Conservation (phyloP, 2,888 invertebrate species). For the Phaonia tiefii region DNA sequence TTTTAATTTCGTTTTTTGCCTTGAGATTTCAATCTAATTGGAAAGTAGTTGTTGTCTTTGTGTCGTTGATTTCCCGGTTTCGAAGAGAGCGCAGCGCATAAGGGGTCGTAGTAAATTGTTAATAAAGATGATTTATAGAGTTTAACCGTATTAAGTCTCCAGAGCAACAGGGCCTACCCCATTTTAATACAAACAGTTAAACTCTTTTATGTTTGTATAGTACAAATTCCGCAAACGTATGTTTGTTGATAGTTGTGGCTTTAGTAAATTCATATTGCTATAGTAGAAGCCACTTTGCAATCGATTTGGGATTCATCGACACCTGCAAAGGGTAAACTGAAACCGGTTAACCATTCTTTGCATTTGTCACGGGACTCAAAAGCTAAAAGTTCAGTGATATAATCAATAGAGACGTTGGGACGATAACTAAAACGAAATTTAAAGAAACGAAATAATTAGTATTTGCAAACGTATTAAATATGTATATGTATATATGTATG, state of each 20-base stretch:
- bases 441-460: no score
- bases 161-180: not conserved
- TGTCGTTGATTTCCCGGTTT: constrained; percentile 21
- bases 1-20: not conserved
- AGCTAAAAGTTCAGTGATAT: constrained; percentile 93
- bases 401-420: constrained; percentile 92
- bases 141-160: constrained; percentile 19
- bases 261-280: constrained; percentile 71
- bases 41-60: not conserved
- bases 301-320: constrained; percentile 88
- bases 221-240: not conserved
- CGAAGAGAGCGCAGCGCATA: constrained; percentile 36
- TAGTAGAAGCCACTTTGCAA: constrained; percentile 87
- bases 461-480: no score
- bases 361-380: constrained; percentile 92
- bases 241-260: constrained; percentile 23
- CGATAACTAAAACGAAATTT: constrained; percentile 90
- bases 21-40: not conserved
- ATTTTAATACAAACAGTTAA: constrained; percentile 41
- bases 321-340: constrained; percentile 88
- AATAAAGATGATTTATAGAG: constrained; percentile 6
- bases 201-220: constrained; percentile 38
- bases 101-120: not conserved
- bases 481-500: no score
- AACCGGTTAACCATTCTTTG: constrained; percentile 92